phyloP scores from a whole-genome alignment of 2,113 vertebrate species.

The Phoenicopterus ruber region DNA sequence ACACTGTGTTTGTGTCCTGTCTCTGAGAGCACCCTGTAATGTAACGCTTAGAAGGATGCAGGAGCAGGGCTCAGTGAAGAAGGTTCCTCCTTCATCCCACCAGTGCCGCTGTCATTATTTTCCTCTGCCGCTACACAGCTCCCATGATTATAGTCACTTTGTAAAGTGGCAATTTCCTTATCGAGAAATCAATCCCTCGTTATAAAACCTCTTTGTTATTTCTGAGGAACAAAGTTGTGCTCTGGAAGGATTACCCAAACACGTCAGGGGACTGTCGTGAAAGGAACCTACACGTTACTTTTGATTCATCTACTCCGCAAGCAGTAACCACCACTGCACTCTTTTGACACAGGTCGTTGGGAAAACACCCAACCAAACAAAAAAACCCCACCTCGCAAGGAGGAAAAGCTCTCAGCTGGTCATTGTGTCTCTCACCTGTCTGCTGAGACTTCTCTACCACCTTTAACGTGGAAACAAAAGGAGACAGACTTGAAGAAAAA shows the following conservation, averaged over 20 bases:
- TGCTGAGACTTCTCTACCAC: not conserved
- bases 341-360: not conserved
- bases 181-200: not conserved
- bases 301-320: not conserved
- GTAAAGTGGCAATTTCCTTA: not conserved
- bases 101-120: not conserved
- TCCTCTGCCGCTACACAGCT: not conserved
- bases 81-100: not conserved
- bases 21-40: not conserved
- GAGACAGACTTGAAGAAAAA: not conserved
- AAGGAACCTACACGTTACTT: not conserved
- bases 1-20: not conserved
- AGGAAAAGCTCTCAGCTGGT: not conserved
- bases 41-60: not conserved
- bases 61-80: not conserved
- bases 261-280: not conserved
- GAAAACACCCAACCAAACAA: not conserved
- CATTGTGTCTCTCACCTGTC: not conserved
- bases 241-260: not conserved
- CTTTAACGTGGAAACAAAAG: not conserved
- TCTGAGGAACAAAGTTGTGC: not conserved
- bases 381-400: not conserved
- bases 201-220: not conserved
- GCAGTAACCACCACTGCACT: not conserved
- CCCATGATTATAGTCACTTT: not conserved